These are phyloP conservation scores for Sebastes nivosus DNA, from an alignment of 2,797 vertebrate species.

Conservation along the genomic window DNA sequence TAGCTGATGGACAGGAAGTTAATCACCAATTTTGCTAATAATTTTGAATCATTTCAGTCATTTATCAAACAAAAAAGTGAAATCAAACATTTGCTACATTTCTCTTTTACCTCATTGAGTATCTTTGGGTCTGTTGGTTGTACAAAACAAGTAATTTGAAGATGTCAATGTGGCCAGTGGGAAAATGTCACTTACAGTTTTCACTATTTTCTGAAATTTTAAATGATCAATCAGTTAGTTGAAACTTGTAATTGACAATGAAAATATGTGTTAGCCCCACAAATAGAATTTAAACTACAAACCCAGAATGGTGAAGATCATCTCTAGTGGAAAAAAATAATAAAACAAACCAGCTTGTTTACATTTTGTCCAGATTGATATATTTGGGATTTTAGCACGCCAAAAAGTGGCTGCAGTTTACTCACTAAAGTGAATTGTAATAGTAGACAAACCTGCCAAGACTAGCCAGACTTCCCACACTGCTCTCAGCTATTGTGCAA, in stretches of 20 bases:
- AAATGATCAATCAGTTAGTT: not conserved
- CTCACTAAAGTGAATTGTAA: not conserved
- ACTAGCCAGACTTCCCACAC: conserved; percentile 33
- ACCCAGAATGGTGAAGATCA: not conserved
- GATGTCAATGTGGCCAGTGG: not conserved
- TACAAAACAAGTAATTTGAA: not conserved
- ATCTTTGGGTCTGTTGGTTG: not conserved
- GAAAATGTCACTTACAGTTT: not conserved
- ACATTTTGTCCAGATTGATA: not conserved
- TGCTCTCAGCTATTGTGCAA: conserved; percentile 50
- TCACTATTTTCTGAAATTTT: not conserved
- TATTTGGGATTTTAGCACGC: not conserved
- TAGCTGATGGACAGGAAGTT: not conserved
- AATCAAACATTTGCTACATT: too few relatives aligned
- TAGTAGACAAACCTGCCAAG: conserved; percentile 28
- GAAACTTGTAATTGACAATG: not conserved
- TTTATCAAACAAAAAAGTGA: not conserved
- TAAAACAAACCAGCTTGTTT: not conserved
- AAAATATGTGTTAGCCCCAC: not conserved
- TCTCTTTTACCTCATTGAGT: not conserved
- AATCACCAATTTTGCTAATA: not conserved
- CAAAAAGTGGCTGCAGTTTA: not conserved
- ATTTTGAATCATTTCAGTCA: not conserved
- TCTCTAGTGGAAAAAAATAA: fast-evolving
- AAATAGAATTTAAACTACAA: not conserved